Evolutionary conservation across 2,113 vertebrate genomes (phyloP).

Genomic region (Cryptotis parvus): DNA sequence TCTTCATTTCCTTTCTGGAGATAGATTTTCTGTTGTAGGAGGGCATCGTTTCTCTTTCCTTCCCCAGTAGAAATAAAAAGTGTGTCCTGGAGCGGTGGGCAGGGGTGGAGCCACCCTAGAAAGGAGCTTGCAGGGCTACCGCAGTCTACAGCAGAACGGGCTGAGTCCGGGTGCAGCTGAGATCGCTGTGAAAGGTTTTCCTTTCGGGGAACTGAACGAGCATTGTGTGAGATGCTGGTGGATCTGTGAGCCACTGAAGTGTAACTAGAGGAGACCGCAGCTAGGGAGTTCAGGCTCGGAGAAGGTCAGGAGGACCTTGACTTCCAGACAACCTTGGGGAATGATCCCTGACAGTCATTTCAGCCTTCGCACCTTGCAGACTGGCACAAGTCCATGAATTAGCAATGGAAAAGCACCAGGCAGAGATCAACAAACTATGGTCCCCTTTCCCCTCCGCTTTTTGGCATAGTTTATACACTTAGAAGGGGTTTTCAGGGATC

Average conservation of each 20-base stretch:
- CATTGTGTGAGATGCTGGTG: neutral
- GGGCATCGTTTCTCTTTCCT: neutral
- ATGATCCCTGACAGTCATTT: too few species aligned
- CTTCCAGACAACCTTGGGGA: accelerated
- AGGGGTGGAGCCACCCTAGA: accelerated
- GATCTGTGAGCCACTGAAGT: neutral
- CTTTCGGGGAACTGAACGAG: neutral
- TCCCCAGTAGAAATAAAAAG: neutral
- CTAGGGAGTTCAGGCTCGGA: neutral
- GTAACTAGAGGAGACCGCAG: neutral
- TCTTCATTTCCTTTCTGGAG: too few species aligned
- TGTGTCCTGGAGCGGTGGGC: neutral
- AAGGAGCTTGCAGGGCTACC: neutral
- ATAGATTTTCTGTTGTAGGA: neutral
- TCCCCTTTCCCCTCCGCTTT: too few species aligned
- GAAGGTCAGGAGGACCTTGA: neutral
- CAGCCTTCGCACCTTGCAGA: too few species aligned
- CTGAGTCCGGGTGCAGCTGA: neutral
- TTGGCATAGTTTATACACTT: too few species aligned
- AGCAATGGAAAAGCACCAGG: too few species aligned
- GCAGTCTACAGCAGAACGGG: accelerated
- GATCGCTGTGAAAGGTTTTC: neutral
- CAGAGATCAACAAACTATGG: too few species aligned
- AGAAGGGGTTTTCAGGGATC: too few species aligned
- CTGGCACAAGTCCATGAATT: too few species aligned